A percentile compares a stretch with the other conserved stretches of the same genome.
These are phyloP conservation scores for Microhierax caerulescens DNA, from an alignment of 2,797 vertebrate genomes.

Conservation along the genomic window DNA sequence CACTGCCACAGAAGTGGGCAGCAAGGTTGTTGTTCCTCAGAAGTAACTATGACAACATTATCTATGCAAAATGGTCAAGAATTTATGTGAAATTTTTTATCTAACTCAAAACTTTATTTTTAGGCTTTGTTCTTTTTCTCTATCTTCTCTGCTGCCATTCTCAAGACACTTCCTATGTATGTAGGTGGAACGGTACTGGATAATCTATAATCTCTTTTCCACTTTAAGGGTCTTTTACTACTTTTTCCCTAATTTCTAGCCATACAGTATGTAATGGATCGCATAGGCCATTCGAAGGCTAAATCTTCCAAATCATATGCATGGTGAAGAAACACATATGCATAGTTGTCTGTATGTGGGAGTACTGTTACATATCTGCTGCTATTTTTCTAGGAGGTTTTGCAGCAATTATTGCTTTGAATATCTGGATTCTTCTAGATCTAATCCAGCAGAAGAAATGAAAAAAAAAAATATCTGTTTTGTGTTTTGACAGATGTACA, in stretches of 20 bases:
- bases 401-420: background rate
- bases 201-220: background rate
- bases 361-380: background rate
- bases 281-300: background rate
- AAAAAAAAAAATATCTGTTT: background rate
- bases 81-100: background rate
- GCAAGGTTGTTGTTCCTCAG: background rate
- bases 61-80: background rate
- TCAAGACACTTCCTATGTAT: background rate
- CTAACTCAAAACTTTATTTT: background rate
- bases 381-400: background rate
- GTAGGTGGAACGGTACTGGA: background rate
- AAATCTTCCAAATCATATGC: background rate
- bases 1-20: background rate
- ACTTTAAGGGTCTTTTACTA: background rate
- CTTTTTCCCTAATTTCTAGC: background rate
- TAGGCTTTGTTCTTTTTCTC: background rate
- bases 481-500: constrained; percentile 86
- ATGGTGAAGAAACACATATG: background rate
- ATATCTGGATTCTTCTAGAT: background rate
- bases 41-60: background rate
- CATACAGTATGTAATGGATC: background rate
- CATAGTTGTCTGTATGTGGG: fast-evolving
- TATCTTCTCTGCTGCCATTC: background rate
- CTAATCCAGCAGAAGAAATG: background rate